Evolutionary conservation across 2,797 vertebrate species (phyloP).

Genomic region (Sparidentex hasta): DNA sequence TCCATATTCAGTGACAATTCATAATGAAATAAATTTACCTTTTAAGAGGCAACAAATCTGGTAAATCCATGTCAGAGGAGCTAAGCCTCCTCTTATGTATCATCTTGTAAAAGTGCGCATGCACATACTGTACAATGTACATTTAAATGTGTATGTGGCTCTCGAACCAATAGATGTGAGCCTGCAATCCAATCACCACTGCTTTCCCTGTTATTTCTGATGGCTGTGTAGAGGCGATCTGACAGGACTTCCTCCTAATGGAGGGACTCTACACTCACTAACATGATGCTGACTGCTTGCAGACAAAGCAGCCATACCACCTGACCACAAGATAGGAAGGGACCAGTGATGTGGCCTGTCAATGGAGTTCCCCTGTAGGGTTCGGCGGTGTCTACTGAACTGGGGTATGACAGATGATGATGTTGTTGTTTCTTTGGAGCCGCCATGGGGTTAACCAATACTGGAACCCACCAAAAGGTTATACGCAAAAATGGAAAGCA

Average conservation of each 20-base stretch:
- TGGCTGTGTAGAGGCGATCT: conserved; percentile 36
- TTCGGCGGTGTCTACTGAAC: no score
- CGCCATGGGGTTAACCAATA: no score
- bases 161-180: background rate
- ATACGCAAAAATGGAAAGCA: no score
- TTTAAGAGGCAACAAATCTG: conserved; percentile 34
- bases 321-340: conserved; percentile 36
- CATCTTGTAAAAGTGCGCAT: background rate
- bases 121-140: background rate
- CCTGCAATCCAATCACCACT: conserved; percentile 36
- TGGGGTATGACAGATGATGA: no score
- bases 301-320: conserved; percentile 28
- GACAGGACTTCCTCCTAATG: conserved; percentile 62
- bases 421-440: no score
- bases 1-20: conserved; percentile 36
- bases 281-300: conserved; percentile 50
- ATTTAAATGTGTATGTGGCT: background rate
- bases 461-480: no score
- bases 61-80: conserved; percentile 25
- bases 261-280: conserved; percentile 38
- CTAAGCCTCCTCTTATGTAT: conserved; percentile 18
- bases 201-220: conserved; percentile 44
- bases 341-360: conserved; percentile 22
- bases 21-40: conserved; percentile 35
- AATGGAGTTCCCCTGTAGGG: conserved; percentile 18